phyloP scores from a whole-genome alignment of 1,140 invertebrate species.

The Megathymus violae region DNA sequence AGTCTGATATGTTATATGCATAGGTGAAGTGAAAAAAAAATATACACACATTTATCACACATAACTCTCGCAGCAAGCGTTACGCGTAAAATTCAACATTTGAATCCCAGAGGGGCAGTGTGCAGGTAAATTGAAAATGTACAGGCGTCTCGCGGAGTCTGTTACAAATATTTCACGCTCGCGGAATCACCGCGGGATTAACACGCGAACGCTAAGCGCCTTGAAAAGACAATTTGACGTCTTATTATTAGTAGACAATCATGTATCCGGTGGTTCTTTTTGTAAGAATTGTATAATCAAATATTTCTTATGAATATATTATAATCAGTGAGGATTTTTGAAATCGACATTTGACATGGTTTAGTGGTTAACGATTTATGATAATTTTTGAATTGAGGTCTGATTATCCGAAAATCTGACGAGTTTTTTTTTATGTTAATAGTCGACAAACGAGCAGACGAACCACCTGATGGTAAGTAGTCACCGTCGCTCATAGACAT shows the following conservation, averaged over 20 bases:
- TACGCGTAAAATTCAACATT: conserved; percentile 56
- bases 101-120: conserved; percentile 47
- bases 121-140: conserved; percentile 62
- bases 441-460: no score
- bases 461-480: no score
- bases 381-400: no score
- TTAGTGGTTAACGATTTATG: no score
- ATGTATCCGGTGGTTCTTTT: neutral
- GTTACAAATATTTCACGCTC: conserved; percentile 66
- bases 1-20: no score
- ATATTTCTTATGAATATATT: conserved; percentile 2
- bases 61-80: neutral
- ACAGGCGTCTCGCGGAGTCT: conserved; percentile 46
- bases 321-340: no score
- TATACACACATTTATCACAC: neutral
- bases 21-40: no score
- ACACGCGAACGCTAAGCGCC: conserved; percentile 61
- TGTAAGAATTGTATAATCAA: conserved; percentile 8
- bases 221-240: conserved; percentile 36
- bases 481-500: no score
- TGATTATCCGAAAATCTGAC: no score
- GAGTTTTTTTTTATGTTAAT: no score
- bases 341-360: no score
- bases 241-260: conserved; percentile 16
- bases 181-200: conserved; percentile 66